Evolutionary conservation across 2,797 vertebrate genomes (phyloP).

Genomic region (Paratrypauchen microcephalus): DNA sequence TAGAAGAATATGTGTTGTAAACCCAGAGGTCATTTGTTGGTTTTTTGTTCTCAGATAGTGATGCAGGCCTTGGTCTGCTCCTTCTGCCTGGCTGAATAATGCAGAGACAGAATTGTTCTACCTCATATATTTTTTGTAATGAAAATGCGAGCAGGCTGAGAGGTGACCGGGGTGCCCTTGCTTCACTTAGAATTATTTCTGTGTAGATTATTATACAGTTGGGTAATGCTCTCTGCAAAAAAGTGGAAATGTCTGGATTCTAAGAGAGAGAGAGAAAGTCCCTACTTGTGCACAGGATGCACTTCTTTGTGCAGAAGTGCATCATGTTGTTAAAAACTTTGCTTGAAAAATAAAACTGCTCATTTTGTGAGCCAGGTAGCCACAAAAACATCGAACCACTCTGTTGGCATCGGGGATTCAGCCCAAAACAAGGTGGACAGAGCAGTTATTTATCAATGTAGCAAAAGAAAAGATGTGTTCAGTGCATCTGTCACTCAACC

Average conservation of each 20-base stretch:
- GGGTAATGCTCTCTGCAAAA: not conserved
- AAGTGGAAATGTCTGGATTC: not conserved
- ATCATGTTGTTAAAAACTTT: too few relatives aligned
- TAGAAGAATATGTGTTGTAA: constrained; percentile 1
- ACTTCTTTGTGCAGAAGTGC: too few relatives aligned
- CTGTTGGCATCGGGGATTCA: not conserved
- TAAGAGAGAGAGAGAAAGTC: too few relatives aligned
- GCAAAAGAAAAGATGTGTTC: not conserved
- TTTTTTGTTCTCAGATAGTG: constrained; percentile 8
- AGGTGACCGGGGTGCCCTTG: constrained; percentile 11
- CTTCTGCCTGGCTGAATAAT: constrained; percentile 10
- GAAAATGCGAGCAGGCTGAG: constrained; percentile 11
- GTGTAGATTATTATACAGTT: constrained; percentile 15
- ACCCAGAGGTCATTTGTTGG: constrained; percentile 15
- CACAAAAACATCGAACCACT: too few relatives aligned
- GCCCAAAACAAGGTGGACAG: not conserved
- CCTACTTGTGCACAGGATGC: too few relatives aligned
- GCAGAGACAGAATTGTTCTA: constrained; percentile 38
- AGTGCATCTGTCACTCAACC: not conserved
- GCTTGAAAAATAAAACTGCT: too few relatives aligned
- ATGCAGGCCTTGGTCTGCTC: constrained; percentile 8
- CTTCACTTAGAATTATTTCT: constrained; percentile 14
- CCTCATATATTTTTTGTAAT: constrained; percentile 35
- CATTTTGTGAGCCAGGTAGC: too few relatives aligned
- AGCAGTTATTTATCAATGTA: not conserved